Evolutionary conservation across 2,797 vertebrate species (phyloP), one percentile per base, ranked within the genome.

Genomic region (Chaetophractus vellerosus): DNA sequence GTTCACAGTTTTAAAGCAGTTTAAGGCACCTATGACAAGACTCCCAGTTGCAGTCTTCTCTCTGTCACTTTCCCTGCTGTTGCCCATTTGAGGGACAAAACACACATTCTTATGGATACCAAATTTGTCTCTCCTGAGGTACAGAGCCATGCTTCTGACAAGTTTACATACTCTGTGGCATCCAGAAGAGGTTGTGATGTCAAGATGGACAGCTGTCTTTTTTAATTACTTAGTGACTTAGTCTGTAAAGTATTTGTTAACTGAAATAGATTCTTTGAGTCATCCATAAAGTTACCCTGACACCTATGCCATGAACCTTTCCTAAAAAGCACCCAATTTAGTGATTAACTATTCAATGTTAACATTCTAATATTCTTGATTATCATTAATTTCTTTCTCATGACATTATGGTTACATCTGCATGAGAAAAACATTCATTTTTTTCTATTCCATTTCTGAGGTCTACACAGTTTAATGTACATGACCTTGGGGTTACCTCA

Each of bases 31-130:
- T 16, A 66, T 63, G 31, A 55, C 12, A 83, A 28, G 4, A 59
- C 14, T 31, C 26, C 48, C 3, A 7, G 3, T 14, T 59, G 61
- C 75, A n/a, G 14, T 57, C 23, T 16, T 24, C 36, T 72, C 72
- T 86, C 69, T 38, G 1, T 38, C 26, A 36, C 9, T 81, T 74
- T 8, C 4, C 68, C 38, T 79, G 4, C 52, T 12, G 18, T 75
- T 78, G 33, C 63, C 76, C 63, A 45, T 82, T 92, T 79, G 63
- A 92, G 23, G 15, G n/a, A 16, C 41, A 71, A 80, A 83, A 69
- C 31, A 61, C 8, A 69, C 2, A 90, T 82, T 76, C 15, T 36
- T 82, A 11, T 71, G 36, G 31, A 31, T 78, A 57, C 23, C 18
- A 33, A 71, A 5, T 61, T 45, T 52, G 45, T 55, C 28, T 88